These are phyloP conservation scores for Premnoplex brunnescens DNA, from an alignment of 2,797 vertebrate genomes.

Conservation along the genomic window DNA sequence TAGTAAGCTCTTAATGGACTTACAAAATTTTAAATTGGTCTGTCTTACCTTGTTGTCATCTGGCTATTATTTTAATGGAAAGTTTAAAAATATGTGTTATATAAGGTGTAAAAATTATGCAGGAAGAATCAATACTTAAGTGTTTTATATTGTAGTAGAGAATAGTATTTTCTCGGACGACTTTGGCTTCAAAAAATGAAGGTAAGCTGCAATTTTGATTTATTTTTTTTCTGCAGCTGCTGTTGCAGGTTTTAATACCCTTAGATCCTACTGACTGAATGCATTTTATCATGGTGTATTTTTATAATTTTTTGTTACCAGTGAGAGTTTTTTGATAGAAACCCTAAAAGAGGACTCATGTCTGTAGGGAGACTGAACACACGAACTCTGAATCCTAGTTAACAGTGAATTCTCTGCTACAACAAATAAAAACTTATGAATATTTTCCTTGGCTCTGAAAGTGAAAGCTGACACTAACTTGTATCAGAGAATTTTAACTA, in stretches of 20 bases:
- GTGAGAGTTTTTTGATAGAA: not conserved
- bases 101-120: not conserved
- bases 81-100: not conserved
- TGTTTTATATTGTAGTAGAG: not conserved
- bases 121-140: not conserved
- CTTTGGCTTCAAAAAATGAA: not conserved
- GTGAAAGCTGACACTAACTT: not conserved
- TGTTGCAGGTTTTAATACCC: not conserved
- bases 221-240: not conserved
- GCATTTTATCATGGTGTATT: not conserved
- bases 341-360: not conserved
- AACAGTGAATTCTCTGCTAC: not conserved
- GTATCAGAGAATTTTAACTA: not conserved
- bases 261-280: not conserved
- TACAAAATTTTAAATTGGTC: not conserved
- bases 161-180: not conserved
- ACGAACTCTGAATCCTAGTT: not conserved
- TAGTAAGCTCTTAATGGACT: not conserved
- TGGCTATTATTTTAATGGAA: not conserved
- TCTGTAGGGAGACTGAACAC: not conserved
- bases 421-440: not conserved
- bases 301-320: not conserved
- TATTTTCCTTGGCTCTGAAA: slow-evolving; percentile 19
- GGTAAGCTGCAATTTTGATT: not conserved
- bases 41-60: not conserved